Conservation (phyloP, 2,113 vertebrate species). For the Morone chrysops region DNA sequence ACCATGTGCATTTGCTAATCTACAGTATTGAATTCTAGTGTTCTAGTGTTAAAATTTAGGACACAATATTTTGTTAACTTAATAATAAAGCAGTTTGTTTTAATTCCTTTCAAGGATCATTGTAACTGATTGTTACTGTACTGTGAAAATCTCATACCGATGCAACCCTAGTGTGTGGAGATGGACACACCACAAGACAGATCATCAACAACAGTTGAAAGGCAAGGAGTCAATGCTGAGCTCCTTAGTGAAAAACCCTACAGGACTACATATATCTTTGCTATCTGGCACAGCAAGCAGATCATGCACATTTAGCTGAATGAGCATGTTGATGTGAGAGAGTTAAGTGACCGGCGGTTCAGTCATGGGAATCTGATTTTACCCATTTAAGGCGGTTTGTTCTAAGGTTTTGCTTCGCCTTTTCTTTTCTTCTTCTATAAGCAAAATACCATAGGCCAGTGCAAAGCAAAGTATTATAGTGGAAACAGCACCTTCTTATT, state of each 20-base stretch:
- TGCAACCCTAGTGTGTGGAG: neutral
- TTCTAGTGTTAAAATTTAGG: too few species aligned
- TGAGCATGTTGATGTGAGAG: constrained; percentile 1
- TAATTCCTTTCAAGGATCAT: too few species aligned
- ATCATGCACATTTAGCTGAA: neutral
- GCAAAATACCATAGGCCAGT: neutral
- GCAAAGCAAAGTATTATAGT: neutral
- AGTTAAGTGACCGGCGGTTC: constrained; percentile 1
- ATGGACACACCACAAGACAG: neutral
- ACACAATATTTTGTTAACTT: too few species aligned
- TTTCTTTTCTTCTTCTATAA: constrained; percentile 1
- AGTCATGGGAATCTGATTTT: constrained; percentile 22
- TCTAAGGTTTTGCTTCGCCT: constrained; percentile 23
- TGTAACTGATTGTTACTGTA: too few species aligned
- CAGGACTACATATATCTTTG: neutral
- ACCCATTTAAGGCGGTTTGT: constrained; percentile 60
- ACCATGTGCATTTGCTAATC: too few species aligned
- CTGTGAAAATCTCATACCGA: too few species aligned
- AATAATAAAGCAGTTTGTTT: too few species aligned
- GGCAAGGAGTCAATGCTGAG: neutral
- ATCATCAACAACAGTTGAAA: neutral
- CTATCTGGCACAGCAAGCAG: neutral
- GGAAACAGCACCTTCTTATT: neutral
- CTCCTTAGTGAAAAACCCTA: neutral
- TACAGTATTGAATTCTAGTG: too few species aligned